Evolutionary conservation across 2,888 invertebrate genomes (phyloP).

Genomic region (Limnephilus auricula): DNA sequence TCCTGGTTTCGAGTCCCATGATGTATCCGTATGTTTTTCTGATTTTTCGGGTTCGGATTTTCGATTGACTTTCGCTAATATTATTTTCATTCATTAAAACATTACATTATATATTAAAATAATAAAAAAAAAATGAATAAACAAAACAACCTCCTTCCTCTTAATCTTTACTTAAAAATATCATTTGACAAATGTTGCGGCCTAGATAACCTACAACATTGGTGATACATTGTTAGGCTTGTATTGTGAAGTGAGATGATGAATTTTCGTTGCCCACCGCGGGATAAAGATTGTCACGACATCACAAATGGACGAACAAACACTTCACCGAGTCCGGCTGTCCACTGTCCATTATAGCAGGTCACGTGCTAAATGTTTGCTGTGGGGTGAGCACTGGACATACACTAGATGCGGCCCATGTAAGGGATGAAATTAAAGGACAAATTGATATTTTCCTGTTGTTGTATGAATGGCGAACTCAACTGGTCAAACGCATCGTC

Average conservation of each 20-base stretch:
- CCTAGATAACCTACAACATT: background rate
- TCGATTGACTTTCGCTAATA: too few relatives aligned
- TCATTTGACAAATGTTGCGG: background rate
- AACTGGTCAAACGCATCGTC: background rate
- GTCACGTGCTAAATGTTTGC: constrained; percentile 42
- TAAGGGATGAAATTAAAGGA: constrained; percentile 27
- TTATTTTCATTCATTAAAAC: too few relatives aligned
- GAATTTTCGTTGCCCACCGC: background rate
- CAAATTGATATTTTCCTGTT: constrained; percentile 30
- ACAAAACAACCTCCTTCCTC: too few relatives aligned
- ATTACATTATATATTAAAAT: too few relatives aligned
- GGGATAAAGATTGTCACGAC: background rate
- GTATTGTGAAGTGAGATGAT: background rate
- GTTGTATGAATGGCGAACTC: background rate
- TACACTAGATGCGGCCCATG: background rate
- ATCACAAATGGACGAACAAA: constrained; percentile 37
- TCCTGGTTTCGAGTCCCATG: too few relatives aligned
- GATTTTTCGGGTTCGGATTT: too few relatives aligned
- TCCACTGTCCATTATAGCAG: constrained; percentile 24
- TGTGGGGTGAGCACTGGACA: background rate
- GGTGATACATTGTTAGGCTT: background rate
- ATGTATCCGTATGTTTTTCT: too few relatives aligned
- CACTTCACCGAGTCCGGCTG: constrained; percentile 12
- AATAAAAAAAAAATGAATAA: too few relatives aligned
- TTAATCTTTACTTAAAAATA: too few relatives aligned